These are phyloP conservation scores for Leuciscus idus DNA, from an alignment of 2,113 vertebrate genomes.

Conservation along the genomic window DNA sequence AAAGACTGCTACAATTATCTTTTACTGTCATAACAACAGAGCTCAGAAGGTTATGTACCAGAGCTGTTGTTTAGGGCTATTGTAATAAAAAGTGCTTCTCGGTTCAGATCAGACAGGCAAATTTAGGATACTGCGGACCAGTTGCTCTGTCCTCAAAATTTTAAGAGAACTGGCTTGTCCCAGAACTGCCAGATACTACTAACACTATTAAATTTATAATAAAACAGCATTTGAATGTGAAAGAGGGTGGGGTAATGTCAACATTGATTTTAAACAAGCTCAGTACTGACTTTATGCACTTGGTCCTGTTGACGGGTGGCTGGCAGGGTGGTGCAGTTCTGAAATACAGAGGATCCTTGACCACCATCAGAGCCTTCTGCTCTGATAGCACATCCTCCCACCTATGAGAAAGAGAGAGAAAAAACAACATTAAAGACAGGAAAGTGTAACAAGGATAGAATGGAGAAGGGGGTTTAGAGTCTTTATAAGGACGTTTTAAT, in stretches of 20 bases:
- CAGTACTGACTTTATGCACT: slow-evolving; percentile 86
- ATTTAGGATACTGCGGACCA: not conserved
- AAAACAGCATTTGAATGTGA: not conserved
- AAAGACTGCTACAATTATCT: slow-evolving; percentile 5
- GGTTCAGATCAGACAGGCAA: not conserved
- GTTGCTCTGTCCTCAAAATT: not conserved
- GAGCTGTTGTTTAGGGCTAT: not conserved
- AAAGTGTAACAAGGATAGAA: not conserved
- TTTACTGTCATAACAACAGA: not conserved
- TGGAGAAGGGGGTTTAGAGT: not conserved
- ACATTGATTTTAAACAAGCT: not conserved
- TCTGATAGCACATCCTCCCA: slow-evolving; percentile 68
- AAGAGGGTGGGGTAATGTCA: not conserved
- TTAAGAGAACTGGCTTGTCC: not conserved
- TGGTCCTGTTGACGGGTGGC: slow-evolving; percentile 88
- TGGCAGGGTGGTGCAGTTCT: slow-evolving; percentile 82
- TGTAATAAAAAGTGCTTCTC: slow-evolving; percentile 12
- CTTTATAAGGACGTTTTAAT: slow-evolving; percentile 1
- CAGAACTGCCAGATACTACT: not conserved
- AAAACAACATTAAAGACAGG: not conserved
- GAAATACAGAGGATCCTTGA: slow-evolving; percentile 85
- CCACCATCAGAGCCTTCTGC: slow-evolving; percentile 92
- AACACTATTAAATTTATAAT: not conserved
- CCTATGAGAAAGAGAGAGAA: slow-evolving; percentile 54
- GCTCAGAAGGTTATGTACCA: not conserved